Base-by-base conservation (phyloP, 2,797 vertebrate genomes). In the Takifugu ocellatus region DNA sequence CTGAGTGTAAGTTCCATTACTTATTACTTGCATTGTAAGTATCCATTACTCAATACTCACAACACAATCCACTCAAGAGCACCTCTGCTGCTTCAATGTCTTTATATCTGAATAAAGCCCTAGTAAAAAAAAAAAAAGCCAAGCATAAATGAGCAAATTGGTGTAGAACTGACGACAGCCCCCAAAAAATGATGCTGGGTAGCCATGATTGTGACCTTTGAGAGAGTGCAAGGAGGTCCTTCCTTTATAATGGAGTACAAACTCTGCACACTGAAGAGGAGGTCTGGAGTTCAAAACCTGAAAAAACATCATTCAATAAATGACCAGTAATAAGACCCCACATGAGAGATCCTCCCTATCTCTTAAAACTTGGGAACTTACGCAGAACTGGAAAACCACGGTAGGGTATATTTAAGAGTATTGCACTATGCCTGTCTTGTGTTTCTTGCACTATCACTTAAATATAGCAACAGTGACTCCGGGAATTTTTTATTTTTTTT, bases 251-350 rank as follows among this genome's bases (percentile, higher is more conserved):
- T 59, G 29, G 75, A 63, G 66, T 43, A 70, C 61, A 67, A 72
- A 72, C 66, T 27, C 56, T 65, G 63, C 62, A 68, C 61, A 76
- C 44, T n/a, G 70, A 61, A 54, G 33, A 49, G 33, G 53, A 66
- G 67, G 62, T 68, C 56, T 51, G 33, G 16, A 62, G 75, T 80
- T 84, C 63, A 86, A 66, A 84, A 80, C 57, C 78, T 66, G 70
- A 83, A 81, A 69, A 81, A 88, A 85, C 77, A 81, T 1, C 0
- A 65, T 51, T 60, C 85, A 84, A 87, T 79, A 72, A 83, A 85
- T 72, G 77, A 74, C 51, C 53, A 79, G 80, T 78, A 83, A 85
- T 62, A 53, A 57, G 68, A 83, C 73, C 66, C 51, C 61, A 58
- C 57, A 50, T 56, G 50, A 59, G 61, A 71, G 74, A 54, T 54